These are phyloP conservation scores for Aculops lycopersici DNA, from an alignment of 1,140 invertebrate species.

Conservation along the genomic window DNA sequence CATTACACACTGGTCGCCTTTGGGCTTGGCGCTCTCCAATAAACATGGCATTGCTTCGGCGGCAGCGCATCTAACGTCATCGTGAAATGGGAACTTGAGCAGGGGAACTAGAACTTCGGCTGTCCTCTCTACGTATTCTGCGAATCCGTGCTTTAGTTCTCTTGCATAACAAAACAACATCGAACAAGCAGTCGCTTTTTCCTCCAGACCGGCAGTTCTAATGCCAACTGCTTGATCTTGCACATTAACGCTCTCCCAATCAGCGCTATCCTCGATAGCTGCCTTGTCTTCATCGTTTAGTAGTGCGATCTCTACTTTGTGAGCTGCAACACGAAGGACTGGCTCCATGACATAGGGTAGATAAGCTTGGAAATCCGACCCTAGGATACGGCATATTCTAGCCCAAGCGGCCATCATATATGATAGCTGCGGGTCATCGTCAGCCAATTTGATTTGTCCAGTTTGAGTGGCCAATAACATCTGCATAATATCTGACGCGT, in stretches of 20 bases:
- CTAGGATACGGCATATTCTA: constrained; percentile 84
- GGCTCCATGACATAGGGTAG: constrained; percentile 87
- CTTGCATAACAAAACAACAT: constrained; percentile 96
- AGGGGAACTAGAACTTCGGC: constrained; percentile 79
- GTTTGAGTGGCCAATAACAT: constrained; percentile 65
- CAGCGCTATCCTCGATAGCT: constrained; percentile 52
- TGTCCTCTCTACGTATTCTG: constrained; percentile 68
- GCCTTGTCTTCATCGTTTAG: constrained; percentile 31
- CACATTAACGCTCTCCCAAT: constrained; percentile 90
- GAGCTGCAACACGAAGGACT: constrained; percentile 66
- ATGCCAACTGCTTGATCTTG: constrained; percentile 31
- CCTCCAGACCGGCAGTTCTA: constrained; percentile 44
- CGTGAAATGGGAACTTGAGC: constrained; percentile 95
- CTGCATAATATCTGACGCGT: constrained; percentile 87
- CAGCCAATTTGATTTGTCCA: constrained; percentile 34
- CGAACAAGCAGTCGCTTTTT: constrained; percentile 92
- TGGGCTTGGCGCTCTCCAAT: constrained; percentile 59
- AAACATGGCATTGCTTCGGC: constrained; percentile 77
- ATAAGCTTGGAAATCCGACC: constrained; percentile 77
- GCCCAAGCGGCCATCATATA: constrained; percentile 98
- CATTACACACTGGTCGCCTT: constrained; percentile 33
- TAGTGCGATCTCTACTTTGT: constrained; percentile 87
- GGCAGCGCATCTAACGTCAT: constrained; percentile 57
- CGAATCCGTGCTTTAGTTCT: constrained; percentile 82
- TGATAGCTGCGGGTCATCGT: constrained; percentile 80